A percentile compares a stretch with the other conserved stretches of the same genome.
Conservation (phyloP, 2,888 invertebrate species). For the Drosophila peninsularis region DNA sequence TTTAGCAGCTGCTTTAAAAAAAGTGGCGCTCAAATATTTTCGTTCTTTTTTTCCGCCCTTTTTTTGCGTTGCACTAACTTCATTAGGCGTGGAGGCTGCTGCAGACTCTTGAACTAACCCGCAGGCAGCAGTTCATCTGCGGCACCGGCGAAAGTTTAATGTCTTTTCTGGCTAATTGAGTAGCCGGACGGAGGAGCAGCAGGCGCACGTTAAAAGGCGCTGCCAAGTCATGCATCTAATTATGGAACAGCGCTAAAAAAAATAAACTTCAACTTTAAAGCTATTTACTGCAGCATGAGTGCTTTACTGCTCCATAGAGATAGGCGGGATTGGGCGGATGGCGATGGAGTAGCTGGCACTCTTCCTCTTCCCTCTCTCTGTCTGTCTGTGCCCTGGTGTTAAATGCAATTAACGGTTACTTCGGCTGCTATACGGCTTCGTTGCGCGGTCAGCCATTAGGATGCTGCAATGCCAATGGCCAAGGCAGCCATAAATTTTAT, state of each 20-base stretch:
- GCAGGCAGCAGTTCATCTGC: conserved; percentile 33
- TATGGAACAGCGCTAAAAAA: conserved; percentile 58
- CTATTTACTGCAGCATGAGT: conserved; percentile 51
- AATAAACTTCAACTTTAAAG: conserved; percentile 54
- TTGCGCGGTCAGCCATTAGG: conserved; percentile 48
- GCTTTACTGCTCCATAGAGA: conserved; percentile 21
- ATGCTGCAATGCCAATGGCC: conserved; percentile 54
- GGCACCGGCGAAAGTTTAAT: conserved; percentile 67
- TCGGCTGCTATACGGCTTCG: conserved; percentile 40
- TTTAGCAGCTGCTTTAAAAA: conserved; percentile 67
- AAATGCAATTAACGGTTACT: conserved; percentile 69
- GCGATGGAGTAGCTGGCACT: background rate
- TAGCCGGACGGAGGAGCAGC: conserved; percentile 41
- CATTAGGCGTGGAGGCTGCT: conserved; percentile 53
- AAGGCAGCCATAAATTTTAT: conserved; percentile 39
- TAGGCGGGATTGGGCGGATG: conserved; percentile 4
- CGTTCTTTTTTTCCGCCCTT: background rate
- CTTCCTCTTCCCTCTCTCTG: background rate
- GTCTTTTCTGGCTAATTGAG: conserved; percentile 77
- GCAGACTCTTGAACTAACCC: conserved; percentile 50
- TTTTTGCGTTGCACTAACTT: conserved; percentile 53
- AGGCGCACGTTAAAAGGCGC: conserved; percentile 46
- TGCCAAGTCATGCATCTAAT: conserved; percentile 77
- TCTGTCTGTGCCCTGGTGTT: conserved; percentile 37
- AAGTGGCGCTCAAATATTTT: conserved; percentile 63